These are phyloP conservation scores for Lutraria rhynchaena DNA, from an alignment of 1,140 invertebrate genomes.

Conservation along the genomic window DNA sequence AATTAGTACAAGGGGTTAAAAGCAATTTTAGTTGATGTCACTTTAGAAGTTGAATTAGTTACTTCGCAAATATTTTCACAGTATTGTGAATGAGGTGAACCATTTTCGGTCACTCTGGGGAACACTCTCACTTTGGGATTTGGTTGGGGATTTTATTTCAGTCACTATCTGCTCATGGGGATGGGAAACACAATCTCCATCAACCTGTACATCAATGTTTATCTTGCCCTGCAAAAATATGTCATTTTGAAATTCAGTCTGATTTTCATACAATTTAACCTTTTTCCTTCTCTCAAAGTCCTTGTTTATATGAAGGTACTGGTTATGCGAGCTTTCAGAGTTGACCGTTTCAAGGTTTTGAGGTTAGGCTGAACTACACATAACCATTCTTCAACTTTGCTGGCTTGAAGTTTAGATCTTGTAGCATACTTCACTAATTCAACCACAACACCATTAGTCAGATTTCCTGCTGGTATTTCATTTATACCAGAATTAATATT, in stretches of 20 bases:
- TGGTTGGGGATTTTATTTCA: too few species aligned
- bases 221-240: too few species aligned
- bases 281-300: neutral
- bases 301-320: neutral
- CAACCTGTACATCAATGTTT: too few species aligned
- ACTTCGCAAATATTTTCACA: too few species aligned
- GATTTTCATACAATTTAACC: neutral
- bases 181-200: too few species aligned
- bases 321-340: constrained; percentile 8
- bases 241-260: too few species aligned
- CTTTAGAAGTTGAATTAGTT: neutral
- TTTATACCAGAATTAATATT: neutral
- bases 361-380: neutral
- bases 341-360: neutral
- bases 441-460: neutral
- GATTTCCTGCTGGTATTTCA: neutral
- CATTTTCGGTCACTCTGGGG: too few species aligned
- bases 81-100: neutral
- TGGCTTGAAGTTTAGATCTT: neutral
- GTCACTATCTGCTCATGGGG: too few species aligned
- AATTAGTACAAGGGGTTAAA: too few species aligned
- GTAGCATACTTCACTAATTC: neutral
- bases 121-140: neutral
- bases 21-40: neutral
- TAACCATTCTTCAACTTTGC: neutral